Evolutionary conservation across 2,797 vertebrate species (phyloP).

Genomic region (Podarcis lilfordi): DNA sequence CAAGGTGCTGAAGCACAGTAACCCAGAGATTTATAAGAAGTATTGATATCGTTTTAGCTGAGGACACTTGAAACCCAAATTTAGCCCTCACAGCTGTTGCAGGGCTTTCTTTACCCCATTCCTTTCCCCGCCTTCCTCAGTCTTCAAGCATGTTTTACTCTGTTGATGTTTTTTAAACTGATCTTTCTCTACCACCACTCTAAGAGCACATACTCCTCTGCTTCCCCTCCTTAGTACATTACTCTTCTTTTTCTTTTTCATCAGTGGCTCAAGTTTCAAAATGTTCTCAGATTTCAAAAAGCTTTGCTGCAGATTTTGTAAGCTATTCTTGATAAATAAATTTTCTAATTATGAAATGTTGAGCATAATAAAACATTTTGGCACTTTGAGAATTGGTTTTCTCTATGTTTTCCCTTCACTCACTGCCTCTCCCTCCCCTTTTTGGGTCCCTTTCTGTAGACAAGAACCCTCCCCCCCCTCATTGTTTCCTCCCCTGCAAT

Average conservation of each 20-base stretch:
- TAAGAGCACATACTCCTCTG: not conserved
- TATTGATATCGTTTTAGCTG: not conserved
- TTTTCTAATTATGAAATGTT: no score
- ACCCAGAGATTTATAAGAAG: not conserved
- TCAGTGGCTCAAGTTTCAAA: not conserved
- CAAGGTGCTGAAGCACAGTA: not conserved
- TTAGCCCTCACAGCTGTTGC: not conserved
- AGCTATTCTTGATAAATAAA: no score
- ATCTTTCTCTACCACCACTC: not conserved
- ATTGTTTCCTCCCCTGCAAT: not conserved
- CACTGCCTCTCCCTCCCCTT: no score
- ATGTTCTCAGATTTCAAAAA: no score
- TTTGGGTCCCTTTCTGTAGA: not conserved
- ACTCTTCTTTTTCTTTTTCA: not conserved
- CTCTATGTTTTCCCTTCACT: no score
- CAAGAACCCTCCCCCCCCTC: not conserved
- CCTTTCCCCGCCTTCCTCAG: not conserved
- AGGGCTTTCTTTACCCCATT: not conserved
- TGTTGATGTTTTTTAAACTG: not conserved
- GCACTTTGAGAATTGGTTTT: no score
- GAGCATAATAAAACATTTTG: no score
- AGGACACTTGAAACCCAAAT: not conserved
- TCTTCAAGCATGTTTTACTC: not conserved
- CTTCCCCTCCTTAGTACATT: not conserved
- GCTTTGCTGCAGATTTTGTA: no score